Evolutionary conservation across 2,113 vertebrate genomes (phyloP), one percentile per base, ranked within the genome.

Genomic region (Craseonycteris thonglongyai): DNA sequence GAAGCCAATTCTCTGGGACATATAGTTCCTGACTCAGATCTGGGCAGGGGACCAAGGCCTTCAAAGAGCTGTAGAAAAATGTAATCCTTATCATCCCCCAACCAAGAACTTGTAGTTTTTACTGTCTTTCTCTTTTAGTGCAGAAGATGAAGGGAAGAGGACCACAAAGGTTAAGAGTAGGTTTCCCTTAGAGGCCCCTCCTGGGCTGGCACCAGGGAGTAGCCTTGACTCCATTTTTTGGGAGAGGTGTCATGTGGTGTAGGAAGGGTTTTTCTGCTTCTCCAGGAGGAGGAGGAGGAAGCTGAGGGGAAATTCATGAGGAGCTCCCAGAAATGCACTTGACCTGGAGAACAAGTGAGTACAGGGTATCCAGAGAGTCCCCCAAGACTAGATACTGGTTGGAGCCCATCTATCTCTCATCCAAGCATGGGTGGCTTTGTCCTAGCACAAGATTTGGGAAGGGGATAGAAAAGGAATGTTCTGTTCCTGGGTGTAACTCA

Each of bases 11-110:
- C 88, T 96, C 82, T 82, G 74, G 90, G 90, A 96, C 95, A 86
- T 16, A 89, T 65, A 97, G 92, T 96, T 96, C 94, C 74, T 78
- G 74, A 95, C 79, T 97, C 93, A 86, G 87, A 97, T 95, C 90
- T 88, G 56, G 96, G 89, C 95, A 96, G 66, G 76, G 47, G 80
- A 47, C 82, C 91, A 96, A 85, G 90, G 82, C 56, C 81, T 96
- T 94, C 24, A 8, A 96, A 96, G 38, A 85, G 49, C 91, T 95
- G 19, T 87, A 90, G 88, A 92, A 94, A 96, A 94, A 71, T 40
- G 72, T 94, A 90, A 68, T 81, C 40, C 13, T 88, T 10, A 80
- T 38, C 12, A 80, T 38, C 42, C 45, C 35, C 16, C 45, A 18
- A 33, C 47, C 30, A 72, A 90, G 80, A 95, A 51, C 54, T 71